Evolutionary conservation across 2,797 vertebrate genomes (phyloP), one percentile per base, ranked within the genome.

Genomic region (Ibycter americanus): DNA sequence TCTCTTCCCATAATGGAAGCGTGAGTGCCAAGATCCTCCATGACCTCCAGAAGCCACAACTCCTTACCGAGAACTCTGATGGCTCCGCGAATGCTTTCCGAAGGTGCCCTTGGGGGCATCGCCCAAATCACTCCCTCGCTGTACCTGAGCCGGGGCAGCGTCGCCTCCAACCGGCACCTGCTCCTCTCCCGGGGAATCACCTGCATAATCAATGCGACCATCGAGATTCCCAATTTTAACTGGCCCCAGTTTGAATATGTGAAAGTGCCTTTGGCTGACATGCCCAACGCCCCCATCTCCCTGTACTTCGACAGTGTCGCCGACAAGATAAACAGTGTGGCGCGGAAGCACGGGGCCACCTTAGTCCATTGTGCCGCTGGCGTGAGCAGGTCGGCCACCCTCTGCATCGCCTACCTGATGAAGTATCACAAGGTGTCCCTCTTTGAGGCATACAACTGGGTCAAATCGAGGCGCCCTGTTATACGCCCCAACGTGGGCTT

Each of bases 391-490:
- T 99, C 99, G 0, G 99, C 99, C 95, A 99, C 99, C 1, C 99
- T 99, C 90, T 99, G 99, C 95, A 98, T 99, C 44, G 99, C 99
- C 9, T 99, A 99, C 98, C 99, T 99, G 97, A 99, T 99, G 99
- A 99, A 99, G 95, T 99, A 99, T 97, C 99, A 99, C 97, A 98
- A 99, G 3, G 99, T 99, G 82, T 99, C 99, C 84, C 98, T 99
- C 97, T 98, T 99, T 1, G 99, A 99, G 97, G 99, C 99, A 3
- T 99, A 99, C 80, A 99, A 99, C 98, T 99, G 99, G 99, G 99
- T 99, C 88, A 99, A 99, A 93, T 98, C 99, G 13, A 98, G 99
- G 22, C 99, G 99, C 68, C 99, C 99, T 0, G 98, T 99, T 96
- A 99, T 99, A 80, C 98, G 99, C 95, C 99, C 99, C 97, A 99